Conservation (phyloP, 2,797 vertebrate species). For the Eospalax fontanierii region DNA sequence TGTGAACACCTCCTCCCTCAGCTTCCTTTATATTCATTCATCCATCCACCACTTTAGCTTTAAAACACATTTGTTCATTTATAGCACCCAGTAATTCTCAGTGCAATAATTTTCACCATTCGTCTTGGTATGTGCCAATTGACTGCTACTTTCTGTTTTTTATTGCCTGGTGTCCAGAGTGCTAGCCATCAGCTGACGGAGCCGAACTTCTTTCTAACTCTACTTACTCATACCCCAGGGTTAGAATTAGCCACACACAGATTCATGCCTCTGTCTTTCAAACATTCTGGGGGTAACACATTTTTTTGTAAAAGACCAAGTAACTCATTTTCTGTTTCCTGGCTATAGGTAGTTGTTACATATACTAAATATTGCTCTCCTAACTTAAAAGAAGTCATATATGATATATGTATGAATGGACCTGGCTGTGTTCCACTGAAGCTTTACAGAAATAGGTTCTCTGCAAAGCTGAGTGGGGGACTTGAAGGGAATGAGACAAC, state of each 20-base stretch:
- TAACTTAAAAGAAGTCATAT: not conserved
- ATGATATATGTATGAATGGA: not conserved
- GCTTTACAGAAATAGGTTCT: not conserved
- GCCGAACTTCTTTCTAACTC: not conserved
- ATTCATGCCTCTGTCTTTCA: no score
- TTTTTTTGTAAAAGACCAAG: not conserved
- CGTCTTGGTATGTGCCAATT: not conserved
- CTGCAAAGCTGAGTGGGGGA: not conserved
- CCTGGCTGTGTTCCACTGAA: not conserved
- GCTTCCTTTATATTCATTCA: not conserved
- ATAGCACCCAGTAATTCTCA: not conserved
- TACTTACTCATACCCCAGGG: rapidly evolving
- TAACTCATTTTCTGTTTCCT: not conserved
- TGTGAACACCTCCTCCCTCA: not conserved
- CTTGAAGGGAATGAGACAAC: not conserved
- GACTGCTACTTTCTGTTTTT: not conserved
- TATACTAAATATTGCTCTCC: not conserved
- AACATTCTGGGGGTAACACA: not conserved
- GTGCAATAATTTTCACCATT: not conserved
- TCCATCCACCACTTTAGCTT: not conserved
- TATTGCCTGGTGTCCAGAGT: rapidly evolving
- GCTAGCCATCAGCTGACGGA: not conserved
- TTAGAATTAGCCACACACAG: not conserved
- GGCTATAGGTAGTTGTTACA: not conserved
- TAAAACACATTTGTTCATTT: not conserved